Evolutionary conservation across 2,797 vertebrate species (phyloP).

Genomic region (Syngnathus acus): DNA sequence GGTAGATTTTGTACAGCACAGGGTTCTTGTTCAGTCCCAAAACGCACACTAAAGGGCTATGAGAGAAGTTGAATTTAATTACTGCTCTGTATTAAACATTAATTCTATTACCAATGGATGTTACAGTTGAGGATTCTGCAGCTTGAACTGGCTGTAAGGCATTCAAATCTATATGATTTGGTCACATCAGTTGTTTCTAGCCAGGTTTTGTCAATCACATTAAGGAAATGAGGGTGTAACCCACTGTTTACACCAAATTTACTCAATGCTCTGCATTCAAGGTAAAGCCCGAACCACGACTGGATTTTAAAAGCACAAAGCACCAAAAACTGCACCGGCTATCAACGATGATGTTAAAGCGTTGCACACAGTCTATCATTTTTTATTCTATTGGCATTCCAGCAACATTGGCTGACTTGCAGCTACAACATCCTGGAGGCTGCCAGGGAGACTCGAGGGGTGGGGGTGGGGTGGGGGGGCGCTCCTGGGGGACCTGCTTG

Average conservation of each 20-base stretch:
- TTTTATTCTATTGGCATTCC: not conserved
- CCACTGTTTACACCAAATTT: not conserved
- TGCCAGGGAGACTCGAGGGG: not conserved
- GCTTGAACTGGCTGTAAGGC: not conserved
- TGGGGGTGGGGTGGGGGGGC: not conserved
- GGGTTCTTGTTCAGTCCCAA: not conserved
- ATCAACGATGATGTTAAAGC: not conserved
- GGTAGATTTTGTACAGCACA: no score
- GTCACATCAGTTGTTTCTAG: not conserved
- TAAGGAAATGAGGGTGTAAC: not conserved
- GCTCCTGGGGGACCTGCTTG: not conserved
- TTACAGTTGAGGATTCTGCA: not conserved
- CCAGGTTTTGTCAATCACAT: not conserved
- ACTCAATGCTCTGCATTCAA: not conserved
- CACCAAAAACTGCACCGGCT: not conserved
- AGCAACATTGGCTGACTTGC: not conserved
- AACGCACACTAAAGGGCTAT: not conserved
- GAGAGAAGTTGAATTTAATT: not conserved
- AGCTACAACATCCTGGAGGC: not conserved
- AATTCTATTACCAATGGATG: not conserved
- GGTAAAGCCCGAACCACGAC: not conserved
- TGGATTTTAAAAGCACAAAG: not conserved
- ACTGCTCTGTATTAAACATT: not conserved
- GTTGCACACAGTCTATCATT: not conserved
- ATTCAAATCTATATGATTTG: not conserved